phyloP scores from a whole-genome alignment of 2,888 invertebrate species.

The Polydrusus tereticollis region DNA sequence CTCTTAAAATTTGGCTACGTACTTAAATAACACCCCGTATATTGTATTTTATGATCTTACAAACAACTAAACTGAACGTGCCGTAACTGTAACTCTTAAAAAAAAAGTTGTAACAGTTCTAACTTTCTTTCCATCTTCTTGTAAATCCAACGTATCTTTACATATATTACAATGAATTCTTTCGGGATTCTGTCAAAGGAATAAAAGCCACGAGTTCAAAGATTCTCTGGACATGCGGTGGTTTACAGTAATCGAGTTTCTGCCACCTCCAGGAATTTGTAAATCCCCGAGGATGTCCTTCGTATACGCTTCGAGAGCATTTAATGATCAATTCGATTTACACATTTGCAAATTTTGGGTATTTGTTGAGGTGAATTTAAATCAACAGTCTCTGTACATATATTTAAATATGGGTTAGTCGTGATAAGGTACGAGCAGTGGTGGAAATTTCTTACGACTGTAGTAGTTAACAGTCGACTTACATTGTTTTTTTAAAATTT shows the following conservation, averaged over 20 bases:
- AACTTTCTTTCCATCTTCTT: constrained; percentile 19
- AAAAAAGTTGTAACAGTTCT: constrained; percentile 18
- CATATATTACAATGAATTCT: constrained; percentile 42
- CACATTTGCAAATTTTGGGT: constrained; percentile 35
- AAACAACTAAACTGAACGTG: too few relatives aligned
- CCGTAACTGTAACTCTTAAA: too few relatives aligned
- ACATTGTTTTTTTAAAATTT: not conserved
- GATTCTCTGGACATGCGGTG: constrained; percentile 63
- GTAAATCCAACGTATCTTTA: constrained; percentile 19
- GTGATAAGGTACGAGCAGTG: too few relatives aligned
- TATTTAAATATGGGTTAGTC: too few relatives aligned
- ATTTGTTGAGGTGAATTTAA: constrained; percentile 9
- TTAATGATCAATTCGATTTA: constrained; percentile 49
- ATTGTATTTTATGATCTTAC: too few relatives aligned
- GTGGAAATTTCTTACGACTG: too few relatives aligned
- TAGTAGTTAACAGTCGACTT: too few relatives aligned
- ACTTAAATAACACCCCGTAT: too few relatives aligned
- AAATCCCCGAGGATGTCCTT: constrained; percentile 30
- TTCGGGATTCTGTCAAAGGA: constrained; percentile 32
- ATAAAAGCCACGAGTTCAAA: constrained; percentile 58
- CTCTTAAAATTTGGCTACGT: too few relatives aligned
- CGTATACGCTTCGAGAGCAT: constrained; percentile 43
- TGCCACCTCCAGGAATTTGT: constrained; percentile 37
- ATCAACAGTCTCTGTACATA: not conserved
- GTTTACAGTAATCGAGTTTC: constrained; percentile 52